phyloP scores from a whole-genome alignment of 2,888 invertebrate species.

The Lycia hirtaria region DNA sequence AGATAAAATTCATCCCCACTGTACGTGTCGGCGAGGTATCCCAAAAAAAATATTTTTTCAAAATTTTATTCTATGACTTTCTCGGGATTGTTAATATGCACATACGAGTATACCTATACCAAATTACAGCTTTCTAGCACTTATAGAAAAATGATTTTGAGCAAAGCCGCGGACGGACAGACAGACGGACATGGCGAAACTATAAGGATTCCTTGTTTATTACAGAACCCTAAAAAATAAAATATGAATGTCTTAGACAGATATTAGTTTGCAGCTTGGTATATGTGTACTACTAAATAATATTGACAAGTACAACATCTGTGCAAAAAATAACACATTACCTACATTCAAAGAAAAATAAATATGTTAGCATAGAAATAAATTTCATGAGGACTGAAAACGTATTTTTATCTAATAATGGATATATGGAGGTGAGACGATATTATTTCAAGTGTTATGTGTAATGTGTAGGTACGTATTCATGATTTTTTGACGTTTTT shows the following conservation, averaged over 20 bases:
- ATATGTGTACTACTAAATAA: neutral
- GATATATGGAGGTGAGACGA: neutral
- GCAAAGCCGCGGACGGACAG: no score
- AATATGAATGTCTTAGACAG: neutral
- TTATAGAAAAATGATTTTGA: no score
- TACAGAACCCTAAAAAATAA: neutral
- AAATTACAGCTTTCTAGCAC: no score
- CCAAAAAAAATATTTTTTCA: no score
- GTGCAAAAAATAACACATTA: constrained; percentile 48
- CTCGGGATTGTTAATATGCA: no score
- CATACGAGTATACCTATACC: no score
- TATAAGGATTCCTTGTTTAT: no score
- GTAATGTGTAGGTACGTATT: constrained; percentile 13
- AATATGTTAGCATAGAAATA: constrained; percentile 70
- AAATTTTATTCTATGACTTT: no score
- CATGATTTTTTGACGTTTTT: constrained; percentile 47
- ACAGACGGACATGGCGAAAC: no score
- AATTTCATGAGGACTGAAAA: constrained; percentile 57
- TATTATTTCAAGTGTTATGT: constrained; percentile 12
- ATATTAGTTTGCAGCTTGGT: neutral
- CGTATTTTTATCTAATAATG: constrained; percentile 49
- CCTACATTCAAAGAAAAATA: constrained; percentile 62
- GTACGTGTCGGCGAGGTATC: no score
- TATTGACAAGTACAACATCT: neutral
- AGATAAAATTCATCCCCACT: no score